Base-by-base conservation (phyloP, 2,113 vertebrate species). In the Scomber colias region DNA sequence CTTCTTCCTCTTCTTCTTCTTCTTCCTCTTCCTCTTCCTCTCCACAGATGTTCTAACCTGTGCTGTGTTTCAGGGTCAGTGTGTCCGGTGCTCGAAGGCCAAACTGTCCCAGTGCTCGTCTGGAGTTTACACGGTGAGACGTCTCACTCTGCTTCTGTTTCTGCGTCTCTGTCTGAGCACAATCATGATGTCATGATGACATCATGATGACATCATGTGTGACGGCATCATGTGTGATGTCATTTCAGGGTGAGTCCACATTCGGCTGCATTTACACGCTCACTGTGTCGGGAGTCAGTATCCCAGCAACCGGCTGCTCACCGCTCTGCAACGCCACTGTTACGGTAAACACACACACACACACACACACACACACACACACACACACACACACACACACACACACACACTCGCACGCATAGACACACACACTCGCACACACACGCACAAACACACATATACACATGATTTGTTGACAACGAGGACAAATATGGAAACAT, bases 251-350 rank as follows among this genome's bases (percentile, higher is more conserved):
- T 17, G 60, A 79, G 24, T 90, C 85, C 70, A 85, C 44, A 10
- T 70, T 14, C 9, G 94, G 82, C 10, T 98, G 96, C 21, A 0
- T 93, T 50, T 96, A 88, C 74, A 19, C 0, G 0, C 1, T 70
- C 6, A 67, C 30, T 4, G 4, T 77, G 11, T 12, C 77, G 21
- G 31, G 5, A 0, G 0, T 87, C 19, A 65, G 0, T 1, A 27
- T 93, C 60, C 59, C 85, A 2, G 67, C 35, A 15, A 84, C 9
- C 0, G 92, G 96, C 53, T 97, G 96, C 82, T 68, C 87, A 4
- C 87, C 79, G 1, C 84, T 88, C 70, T 98, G 96, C 82, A 96
- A 95, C 9, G 2, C 77, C 17, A 96, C 92, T 0, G 50, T 92
- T 14, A 95, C 84, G 81, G 95, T 97, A 77, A 30, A 46, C 46